Base-by-base conservation (phyloP, 2,888 invertebrate species). In the Galerucella calmariensis region DNA sequence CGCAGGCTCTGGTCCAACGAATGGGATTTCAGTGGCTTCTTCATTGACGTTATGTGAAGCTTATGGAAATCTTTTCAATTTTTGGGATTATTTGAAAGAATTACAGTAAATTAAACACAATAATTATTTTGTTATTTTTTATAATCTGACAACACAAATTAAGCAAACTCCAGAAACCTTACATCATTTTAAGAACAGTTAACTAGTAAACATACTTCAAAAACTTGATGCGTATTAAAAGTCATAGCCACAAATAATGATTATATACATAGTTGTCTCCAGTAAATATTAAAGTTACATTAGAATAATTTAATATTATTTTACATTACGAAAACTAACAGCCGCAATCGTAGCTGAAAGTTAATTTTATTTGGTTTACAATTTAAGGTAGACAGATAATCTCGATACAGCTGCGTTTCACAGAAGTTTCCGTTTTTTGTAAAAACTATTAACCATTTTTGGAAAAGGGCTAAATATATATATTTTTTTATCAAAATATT, bases 161-260 rank as follows among this genome's bases (percentile, higher is more conserved):
- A 83, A 83, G 83, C 82, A 82, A 80, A 80, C 79, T 77, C 81
- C 82, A 81, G 79, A 77, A 81, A 82, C 81, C 78, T 77, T 80
- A 82, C 73, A 79, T 75, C 71, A 75, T 77, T 79, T 81, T 77
- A 75, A 78, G 78, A 79, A 80, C 77, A 77, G 78, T 77, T 79
- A 75, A 77, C 78, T 76, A 63, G 41, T 63, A 76, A 77, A 77
- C 70, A 56, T 68, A 73, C 44, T 73, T 51, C 53, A 46, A 73
- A 73, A 65, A 73, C 56, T 27, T 51, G 69, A 41, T 53, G 69
- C 44, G 44, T 68, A 73, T 65, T 58, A 67, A 68, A 73, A 73
- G 68, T 56, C 67, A 56, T 68, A 73, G 59, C 69, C 73, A 73
- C 27, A 63, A 68, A 72, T 67, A 48, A 67, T 66, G 46, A 67